Conservation (phyloP, 2,113 vertebrate species). For the Oryctolagus cuniculus region mOryCun1.1 NC_091447.1:60768501-60769000, state of each 20-base stretch:
- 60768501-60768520: background rate
- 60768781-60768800: background rate
- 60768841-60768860: background rate
- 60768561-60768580: constrained; percentile 84
- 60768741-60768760: constrained; percentile 86
- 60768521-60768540: background rate
- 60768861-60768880: background rate
- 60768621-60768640: too few relatives aligned
- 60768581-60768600: constrained; percentile 80
- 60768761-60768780: background rate
- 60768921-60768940: background rate
- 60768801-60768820: background rate
- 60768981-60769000: background rate
- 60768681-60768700: constrained; percentile 91
- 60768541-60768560: constrained; percentile 86
- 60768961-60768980: background rate
- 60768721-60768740: constrained; percentile 91
- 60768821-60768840: background rate
- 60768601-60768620: constrained; percentile 75
- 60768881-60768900: background rate
- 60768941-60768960: background rate
- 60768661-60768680: constrained; percentile 78
- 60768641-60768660: background rate
- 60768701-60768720: constrained; percentile 92
- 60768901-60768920: background rate